Conservation (phyloP, 2,797 vertebrate genomes). For the Sebastes kiyomatsui region DNA sequence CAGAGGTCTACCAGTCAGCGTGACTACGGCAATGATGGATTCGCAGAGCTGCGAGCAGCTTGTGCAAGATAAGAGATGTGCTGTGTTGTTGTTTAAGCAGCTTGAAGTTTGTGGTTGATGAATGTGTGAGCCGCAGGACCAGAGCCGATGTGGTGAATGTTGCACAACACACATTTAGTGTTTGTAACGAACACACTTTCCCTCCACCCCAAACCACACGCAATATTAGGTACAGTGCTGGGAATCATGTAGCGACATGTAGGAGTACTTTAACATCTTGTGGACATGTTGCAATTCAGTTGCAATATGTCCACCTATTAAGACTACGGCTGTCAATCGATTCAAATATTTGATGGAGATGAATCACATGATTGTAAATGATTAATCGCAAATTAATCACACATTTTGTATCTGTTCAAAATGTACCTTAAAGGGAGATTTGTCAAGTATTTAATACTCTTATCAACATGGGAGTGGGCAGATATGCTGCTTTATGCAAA, state of each 20-base stretch:
- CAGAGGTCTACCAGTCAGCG: background rate
- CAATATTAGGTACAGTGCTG: background rate
- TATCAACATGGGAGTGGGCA: too few relatives aligned
- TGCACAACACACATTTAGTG: background rate
- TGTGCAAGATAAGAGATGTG: constrained; percentile 20
- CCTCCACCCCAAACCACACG: background rate
- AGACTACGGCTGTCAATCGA: too few relatives aligned
- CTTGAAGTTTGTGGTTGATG: background rate
- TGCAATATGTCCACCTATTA: background rate
- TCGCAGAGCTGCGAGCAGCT: background rate
- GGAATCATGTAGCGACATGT: background rate
- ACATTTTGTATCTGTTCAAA: too few relatives aligned
- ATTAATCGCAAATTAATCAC: too few relatives aligned
- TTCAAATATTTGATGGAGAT: too few relatives aligned
- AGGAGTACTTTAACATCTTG: background rate
- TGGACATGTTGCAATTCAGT: background rate
- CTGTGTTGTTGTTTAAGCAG: background rate
- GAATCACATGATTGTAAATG: too few relatives aligned
- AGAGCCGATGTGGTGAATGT: background rate
- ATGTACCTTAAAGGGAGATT: too few relatives aligned
- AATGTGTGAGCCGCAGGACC: background rate
- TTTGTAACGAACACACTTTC: background rate
- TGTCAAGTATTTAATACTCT: too few relatives aligned
- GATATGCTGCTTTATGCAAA: too few relatives aligned
- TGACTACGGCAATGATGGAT: constrained; percentile 15